Conservation (phyloP, 2,888 invertebrate genomes). For the Agrochola circellaris region DNA sequence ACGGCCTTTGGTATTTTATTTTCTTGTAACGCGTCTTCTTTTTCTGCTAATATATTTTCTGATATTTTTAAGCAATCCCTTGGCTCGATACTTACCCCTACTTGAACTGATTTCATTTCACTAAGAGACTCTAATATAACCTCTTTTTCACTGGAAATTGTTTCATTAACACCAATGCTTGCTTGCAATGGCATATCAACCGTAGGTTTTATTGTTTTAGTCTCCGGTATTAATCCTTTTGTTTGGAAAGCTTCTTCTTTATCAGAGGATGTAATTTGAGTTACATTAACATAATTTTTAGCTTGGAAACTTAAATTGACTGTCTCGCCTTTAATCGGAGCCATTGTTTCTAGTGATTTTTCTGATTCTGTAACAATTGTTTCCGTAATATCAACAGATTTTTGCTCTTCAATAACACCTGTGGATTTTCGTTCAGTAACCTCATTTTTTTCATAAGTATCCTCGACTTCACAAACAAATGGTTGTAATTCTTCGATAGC, state of each 20-base stretch:
- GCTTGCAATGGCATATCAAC: slow-evolving; percentile 72
- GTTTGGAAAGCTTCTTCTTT: slow-evolving; percentile 73
- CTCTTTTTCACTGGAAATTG: slow-evolving; percentile 77
- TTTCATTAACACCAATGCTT: slow-evolving; percentile 76
- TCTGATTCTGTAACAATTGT: slow-evolving; percentile 77
- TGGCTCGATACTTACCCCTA: slow-evolving; percentile 84
- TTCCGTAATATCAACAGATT: slow-evolving; percentile 79
- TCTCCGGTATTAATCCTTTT: slow-evolving; percentile 64
- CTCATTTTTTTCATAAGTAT: slow-evolving; percentile 62
- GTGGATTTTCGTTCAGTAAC: slow-evolving; percentile 64
- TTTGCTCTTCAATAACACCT: slow-evolving; percentile 74
- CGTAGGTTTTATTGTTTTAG: slow-evolving; percentile 62
- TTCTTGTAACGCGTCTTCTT: slow-evolving; percentile 72
- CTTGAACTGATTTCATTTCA: slow-evolving; percentile 75
- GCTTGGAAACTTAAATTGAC: slow-evolving; percentile 79
- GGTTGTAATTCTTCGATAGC: slow-evolving; percentile 76
- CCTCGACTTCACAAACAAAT: slow-evolving; percentile 77
- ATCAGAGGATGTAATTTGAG: slow-evolving; percentile 82
- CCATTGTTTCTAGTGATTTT: slow-evolving; percentile 62
- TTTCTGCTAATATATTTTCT: slow-evolving; percentile 76
- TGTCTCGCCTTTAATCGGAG: slow-evolving; percentile 67
- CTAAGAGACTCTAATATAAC: slow-evolving; percentile 62
- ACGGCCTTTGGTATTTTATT: slow-evolving; percentile 64
- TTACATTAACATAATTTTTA: slow-evolving; percentile 83
- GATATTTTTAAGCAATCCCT: slow-evolving; percentile 78